Conservation (phyloP, 64 coral and sea anemone genomes). For the Cladopsammia gracilis region DNA sequence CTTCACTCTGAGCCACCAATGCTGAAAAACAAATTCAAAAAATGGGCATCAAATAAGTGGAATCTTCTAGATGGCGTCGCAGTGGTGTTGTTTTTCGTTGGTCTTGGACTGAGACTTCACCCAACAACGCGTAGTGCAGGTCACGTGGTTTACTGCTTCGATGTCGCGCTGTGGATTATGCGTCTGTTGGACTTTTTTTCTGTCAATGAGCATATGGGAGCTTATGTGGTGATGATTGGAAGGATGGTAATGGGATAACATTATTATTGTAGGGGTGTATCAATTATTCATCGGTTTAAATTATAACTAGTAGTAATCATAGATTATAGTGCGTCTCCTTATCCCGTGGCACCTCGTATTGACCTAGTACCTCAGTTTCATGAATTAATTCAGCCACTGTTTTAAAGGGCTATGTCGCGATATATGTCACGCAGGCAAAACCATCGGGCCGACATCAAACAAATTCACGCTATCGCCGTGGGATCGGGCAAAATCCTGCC, state of each 20-base stretch:
- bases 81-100: constrained; percentile 79
- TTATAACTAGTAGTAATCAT: no score
- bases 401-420: no score
- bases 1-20: constrained; percentile 27
- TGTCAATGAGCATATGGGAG: constrained; percentile 84
- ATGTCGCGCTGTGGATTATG: constrained; percentile 88
- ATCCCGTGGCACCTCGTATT: no score
- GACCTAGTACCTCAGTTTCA: no score
- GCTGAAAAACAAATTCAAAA: constrained; percentile 33
- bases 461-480: no score
- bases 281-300: no score
- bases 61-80: constrained; percentile 84
- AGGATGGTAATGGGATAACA: constrained; percentile 56
- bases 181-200: constrained; percentile 86
- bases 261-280: no score
- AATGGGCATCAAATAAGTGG: constrained; percentile 90
- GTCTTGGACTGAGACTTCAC: constrained; percentile 75
- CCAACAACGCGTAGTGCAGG: constrained; percentile 63
- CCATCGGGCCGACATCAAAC: no score
- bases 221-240: constrained; percentile 90
- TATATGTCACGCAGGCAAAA: no score
- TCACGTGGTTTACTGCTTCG: constrained; percentile 86
- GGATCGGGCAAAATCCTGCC: no score
- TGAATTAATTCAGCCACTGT: no score
- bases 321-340: no score